Evolutionary conservation across 2,888 invertebrate genomes (phyloP).

Genomic region (Lysandra bellargus): DNA sequence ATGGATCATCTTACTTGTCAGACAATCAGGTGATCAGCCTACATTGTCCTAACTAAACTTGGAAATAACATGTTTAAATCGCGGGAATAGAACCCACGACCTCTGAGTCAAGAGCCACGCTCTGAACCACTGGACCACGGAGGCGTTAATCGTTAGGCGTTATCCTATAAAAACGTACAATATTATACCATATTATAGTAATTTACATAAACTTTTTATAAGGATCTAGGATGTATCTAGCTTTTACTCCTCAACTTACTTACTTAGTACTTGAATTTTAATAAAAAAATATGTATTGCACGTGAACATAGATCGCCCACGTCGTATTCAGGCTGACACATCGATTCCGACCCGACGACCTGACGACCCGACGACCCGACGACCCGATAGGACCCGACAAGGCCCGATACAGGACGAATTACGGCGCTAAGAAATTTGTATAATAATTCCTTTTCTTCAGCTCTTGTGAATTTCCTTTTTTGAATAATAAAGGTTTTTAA

Average conservation of each 20-base stretch:
- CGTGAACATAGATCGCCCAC: neutral
- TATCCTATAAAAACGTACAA: too few relatives aligned
- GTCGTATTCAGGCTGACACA: constrained; percentile 10
- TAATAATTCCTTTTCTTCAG: neutral
- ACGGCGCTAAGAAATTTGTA: neutral
- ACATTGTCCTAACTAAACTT: too few relatives aligned
- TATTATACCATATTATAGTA: too few relatives aligned
- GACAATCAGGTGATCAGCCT: too few relatives aligned
- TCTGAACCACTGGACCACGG: too few relatives aligned
- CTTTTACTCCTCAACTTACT: neutral
- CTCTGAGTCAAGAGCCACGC: too few relatives aligned
- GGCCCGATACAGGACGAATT: neutral
- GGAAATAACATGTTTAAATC: too few relatives aligned
- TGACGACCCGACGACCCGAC: neutral
- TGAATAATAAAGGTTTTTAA: neutral
- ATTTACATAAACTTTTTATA: too few relatives aligned
- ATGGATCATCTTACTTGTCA: too few relatives aligned
- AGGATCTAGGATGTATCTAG: too few relatives aligned
- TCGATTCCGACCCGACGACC: constrained; percentile 2
- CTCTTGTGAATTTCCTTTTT: neutral
- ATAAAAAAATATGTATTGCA: constrained; percentile 4
- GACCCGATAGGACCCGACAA: neutral
- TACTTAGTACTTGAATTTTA: neutral
- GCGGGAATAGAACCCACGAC: too few relatives aligned
- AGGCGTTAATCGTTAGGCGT: too few relatives aligned